Base-by-base conservation (phyloP, 2,797 vertebrate species). In the Melanotaenia nigrans region DNA sequence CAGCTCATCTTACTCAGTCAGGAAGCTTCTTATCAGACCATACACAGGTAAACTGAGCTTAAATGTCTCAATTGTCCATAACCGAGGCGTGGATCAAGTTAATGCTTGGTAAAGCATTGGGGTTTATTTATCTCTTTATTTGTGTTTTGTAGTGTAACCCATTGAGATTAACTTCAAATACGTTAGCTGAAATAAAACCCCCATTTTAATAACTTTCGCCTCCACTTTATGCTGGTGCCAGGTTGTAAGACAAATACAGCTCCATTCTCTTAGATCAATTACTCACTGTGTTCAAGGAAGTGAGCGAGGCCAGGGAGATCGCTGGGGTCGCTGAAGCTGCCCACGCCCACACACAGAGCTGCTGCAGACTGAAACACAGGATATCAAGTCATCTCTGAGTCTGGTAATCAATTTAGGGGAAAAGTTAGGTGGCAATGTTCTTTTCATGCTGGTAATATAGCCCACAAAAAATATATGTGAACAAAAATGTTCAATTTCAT, bases 231-330 rank as follows among this genome's bases (percentile, higher is more conserved):
- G 12, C 7, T 9, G 49, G 5, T 25, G 28, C 45, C n/a, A 14
- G 60, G 18, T 16, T 59, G 45, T 16, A 28, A 54, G 28, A 13
- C 18, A 55, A 28, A 73, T 45, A 61, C 13, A 11, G 71, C 42
- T 36, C 14, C 14, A 73, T 28, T 58, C 56, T 61, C 42, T 22
- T 5, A 22, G 62, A 40, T 68, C 54, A 73, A 80, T 75, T 75
- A 95, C 97, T 93, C 94, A 99, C 98, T 99, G 84, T 99, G 97
- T 84, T 99, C 97, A 91, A 99, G 94, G 91, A 99, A 98, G 93
- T 99, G 98, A 78, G 98, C 98, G 72, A 99, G 95, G 85, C 98
- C 98, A 0, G 97, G 98, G 61, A 99, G 95, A 89, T 99, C 97
- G 77, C 93, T 87, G 0, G 98, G 98, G 90, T 99, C 98, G 71